Conservation (phyloP, 2,113 vertebrate genomes). For the Chrysemys picta region DNA sequence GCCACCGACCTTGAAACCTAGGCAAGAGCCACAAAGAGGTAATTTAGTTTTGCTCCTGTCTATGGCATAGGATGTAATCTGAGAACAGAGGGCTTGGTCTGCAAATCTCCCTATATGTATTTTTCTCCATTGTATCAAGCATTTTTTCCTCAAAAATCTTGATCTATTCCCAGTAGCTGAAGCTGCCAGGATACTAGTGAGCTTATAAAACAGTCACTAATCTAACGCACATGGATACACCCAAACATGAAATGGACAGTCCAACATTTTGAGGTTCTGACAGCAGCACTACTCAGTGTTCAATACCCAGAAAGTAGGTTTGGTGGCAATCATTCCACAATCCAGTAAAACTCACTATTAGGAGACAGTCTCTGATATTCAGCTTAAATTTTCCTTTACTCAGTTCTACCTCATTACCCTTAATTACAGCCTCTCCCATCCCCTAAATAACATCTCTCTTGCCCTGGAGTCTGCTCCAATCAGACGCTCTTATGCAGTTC, state of each 20-base stretch:
- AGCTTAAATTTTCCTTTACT: not conserved
- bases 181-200: conserved; percentile 9
- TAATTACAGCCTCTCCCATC: not conserved
- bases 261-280: not conserved
- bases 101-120: not conserved
- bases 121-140: not conserved
- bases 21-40: not conserved
- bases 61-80: not conserved
- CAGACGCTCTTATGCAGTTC: not conserved
- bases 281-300: not conserved
- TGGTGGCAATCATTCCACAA: not conserved
- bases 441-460: not conserved
- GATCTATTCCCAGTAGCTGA: conserved; percentile 39
- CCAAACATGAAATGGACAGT: not conserved
- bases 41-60: not conserved
- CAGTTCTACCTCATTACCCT: not conserved
- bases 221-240: not conserved
- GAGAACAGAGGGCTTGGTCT: not conserved
- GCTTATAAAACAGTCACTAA: conserved; percentile 20
- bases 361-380: not conserved
- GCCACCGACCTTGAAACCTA: not conserved
- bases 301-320: not conserved
- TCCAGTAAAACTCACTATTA: not conserved
- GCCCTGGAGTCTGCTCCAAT: not conserved
- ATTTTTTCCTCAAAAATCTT: conserved; percentile 25